phyloP scores from a whole-genome alignment of 1,140 invertebrate species.

The Schlechtendalia chinensis region DNA sequence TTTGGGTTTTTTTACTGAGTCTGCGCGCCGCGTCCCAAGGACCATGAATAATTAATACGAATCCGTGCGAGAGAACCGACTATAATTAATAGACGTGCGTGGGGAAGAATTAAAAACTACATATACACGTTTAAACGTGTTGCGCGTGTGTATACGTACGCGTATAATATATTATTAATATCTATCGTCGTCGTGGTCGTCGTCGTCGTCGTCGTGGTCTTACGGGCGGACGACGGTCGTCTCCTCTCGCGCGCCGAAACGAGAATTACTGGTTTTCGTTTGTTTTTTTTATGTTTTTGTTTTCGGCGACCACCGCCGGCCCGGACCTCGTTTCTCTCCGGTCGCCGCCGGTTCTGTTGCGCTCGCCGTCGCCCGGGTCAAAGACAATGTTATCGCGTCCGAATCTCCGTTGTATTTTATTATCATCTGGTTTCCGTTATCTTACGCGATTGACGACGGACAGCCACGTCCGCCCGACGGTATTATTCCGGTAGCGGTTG shows the following conservation, averaged over 20 bases:
- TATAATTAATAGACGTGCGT: conserved; percentile 43
- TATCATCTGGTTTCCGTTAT: conserved; percentile 38
- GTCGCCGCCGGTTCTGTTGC: not conserved
- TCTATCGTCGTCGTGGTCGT: conserved; percentile 5
- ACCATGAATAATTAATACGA: conserved; percentile 42
- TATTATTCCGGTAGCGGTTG: conserved; percentile 34
- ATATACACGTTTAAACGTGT: not conserved
- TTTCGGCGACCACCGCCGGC: conserved; percentile 31
- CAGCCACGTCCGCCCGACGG: not conserved
- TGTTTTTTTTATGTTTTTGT: not conserved
- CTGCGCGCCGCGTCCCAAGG: conserved; percentile 12
- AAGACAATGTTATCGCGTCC: conserved; percentile 43
- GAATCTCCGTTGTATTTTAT: conserved; percentile 41
- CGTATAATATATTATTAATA: conserved; percentile 22
- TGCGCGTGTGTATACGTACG: no score
- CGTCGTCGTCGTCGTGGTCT: not conserved
- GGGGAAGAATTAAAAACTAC: conserved; percentile 43
- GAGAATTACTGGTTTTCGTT: conserved; percentile 45
- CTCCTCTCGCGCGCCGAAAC: conserved; percentile 29
- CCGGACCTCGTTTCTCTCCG: conserved; percentile 12
- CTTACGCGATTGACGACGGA: not conserved
- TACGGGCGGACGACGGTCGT: conserved; percentile 2
- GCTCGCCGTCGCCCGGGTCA: conserved; percentile 9
- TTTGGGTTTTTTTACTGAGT: not conserved
- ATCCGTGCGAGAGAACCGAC: conserved; percentile 35